phyloP scores from a whole-genome alignment of 2,888 invertebrate genomes.

The Escarpia spicata region DNA sequence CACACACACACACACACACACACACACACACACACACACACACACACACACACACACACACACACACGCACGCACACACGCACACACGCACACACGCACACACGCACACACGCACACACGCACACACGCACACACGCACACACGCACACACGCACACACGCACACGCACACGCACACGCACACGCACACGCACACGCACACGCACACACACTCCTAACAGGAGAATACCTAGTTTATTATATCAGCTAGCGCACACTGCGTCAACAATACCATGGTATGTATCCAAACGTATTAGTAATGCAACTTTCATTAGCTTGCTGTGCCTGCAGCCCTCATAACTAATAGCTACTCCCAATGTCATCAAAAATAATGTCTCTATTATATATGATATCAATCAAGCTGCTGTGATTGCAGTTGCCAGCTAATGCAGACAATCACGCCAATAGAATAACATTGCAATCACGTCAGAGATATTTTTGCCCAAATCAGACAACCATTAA shows the following conservation, averaged over 20 bases:
- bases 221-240: not conserved
- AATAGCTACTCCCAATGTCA: slow-evolving; percentile 21
- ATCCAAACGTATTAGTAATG: no score
- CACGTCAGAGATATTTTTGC: not conserved
- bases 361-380: slow-evolving; percentile 20
- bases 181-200: slow-evolving; percentile 30
- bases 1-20: slow-evolving; percentile 29
- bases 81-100: slow-evolving; percentile 30
- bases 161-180: slow-evolving; percentile 25
- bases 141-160: not conserved
- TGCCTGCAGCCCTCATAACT: not conserved
- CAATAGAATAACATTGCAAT: not conserved
- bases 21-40: slow-evolving; percentile 21
- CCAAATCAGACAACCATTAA: not conserved
- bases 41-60: slow-evolving; percentile 18
- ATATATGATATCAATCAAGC: not conserved
- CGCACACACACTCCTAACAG: slow-evolving; percentile 22
- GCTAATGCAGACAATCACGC: not conserved
- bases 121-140: not conserved
- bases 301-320: no score
- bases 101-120: slow-evolving; percentile 19
- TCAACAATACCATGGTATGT: no score
- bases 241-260: not conserved
- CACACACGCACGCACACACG: slow-evolving; percentile 25
- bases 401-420: not conserved